Percentiles rank a stretch among this genome's conserved stretches.
Evolutionary conservation across 2,888 invertebrate species (phyloP).

Genomic region (Pedicia rivosa): DNA sequence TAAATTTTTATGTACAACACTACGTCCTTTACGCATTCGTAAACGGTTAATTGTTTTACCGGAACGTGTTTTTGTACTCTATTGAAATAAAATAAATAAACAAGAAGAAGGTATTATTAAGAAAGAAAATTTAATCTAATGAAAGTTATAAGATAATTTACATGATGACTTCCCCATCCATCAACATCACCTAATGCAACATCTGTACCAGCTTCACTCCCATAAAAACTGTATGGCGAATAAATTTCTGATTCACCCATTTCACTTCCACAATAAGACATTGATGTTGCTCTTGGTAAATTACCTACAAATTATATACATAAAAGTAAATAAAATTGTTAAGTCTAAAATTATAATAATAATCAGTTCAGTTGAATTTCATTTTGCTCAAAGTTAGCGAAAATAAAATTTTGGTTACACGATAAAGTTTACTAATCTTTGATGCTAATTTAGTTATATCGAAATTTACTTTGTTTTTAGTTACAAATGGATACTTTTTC

Average conservation of each 20-base stretch:
- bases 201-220: constrained; percentile 36
- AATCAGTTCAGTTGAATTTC: too few species aligned
- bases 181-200: constrained; percentile 27
- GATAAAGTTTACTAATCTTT: too few species aligned
- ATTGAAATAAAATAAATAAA: constrained; percentile 8
- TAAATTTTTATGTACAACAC: constrained; percentile 68
- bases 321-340: background rate
- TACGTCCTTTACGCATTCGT: constrained; percentile 61
- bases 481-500: too few species aligned
- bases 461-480: too few species aligned
- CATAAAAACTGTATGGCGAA: constrained; percentile 61
- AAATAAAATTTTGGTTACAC: too few species aligned
- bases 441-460: too few species aligned
- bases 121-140: background rate
- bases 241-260: constrained; percentile 68
- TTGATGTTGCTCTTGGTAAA: constrained; percentile 43
- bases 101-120: background rate
- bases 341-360: background rate
- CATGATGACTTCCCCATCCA: constrained; percentile 13
- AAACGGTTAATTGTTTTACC: constrained; percentile 41
- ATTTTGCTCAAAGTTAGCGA: too few species aligned
- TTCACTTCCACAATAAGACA: constrained; percentile 72
- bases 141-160: background rate
- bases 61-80: constrained; percentile 23
- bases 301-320: constrained; percentile 18